phyloP scores from a whole-genome alignment of 2,797 vertebrate species.

The Acrossocheilus fasciatus region DNA sequence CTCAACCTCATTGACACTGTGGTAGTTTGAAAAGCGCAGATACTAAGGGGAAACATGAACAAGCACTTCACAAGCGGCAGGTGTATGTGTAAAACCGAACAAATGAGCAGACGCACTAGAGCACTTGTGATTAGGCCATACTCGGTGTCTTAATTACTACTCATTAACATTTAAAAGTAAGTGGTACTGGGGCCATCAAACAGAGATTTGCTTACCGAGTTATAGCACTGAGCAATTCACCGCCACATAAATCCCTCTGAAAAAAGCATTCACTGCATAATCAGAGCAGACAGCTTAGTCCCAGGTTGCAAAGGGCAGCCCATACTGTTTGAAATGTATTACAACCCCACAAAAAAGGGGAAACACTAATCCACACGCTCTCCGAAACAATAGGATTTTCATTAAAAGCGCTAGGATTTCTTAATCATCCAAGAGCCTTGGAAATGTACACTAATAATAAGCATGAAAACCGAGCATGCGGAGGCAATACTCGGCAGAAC shows the following conservation, averaged over 20 bases:
- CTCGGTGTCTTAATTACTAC: slow-evolving; percentile 79
- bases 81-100: slow-evolving; percentile 66
- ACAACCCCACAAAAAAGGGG: slow-evolving; percentile 23
- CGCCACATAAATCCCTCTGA: slow-evolving; percentile 30
- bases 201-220: slow-evolving; percentile 68
- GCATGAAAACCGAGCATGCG: background rate
- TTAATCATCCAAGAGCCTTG: slow-evolving; percentile 30
- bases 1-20: slow-evolving; percentile 29
- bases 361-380: slow-evolving; percentile 38
- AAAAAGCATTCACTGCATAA: slow-evolving; percentile 40
- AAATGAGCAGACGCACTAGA: slow-evolving; percentile 76
- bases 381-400: slow-evolving; percentile 28
- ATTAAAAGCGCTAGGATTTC: slow-evolving; percentile 23
- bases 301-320: slow-evolving; percentile 23
- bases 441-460: slow-evolving; percentile 43
- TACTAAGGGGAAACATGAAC: slow-evolving; percentile 24
- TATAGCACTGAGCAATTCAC: slow-evolving; percentile 25
- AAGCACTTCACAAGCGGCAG: slow-evolving; percentile 28
- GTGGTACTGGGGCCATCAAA: slow-evolving; percentile 64
- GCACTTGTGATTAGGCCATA: slow-evolving; percentile 78
- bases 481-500: background rate
- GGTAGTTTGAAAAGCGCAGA: slow-evolving; percentile 31
- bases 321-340: slow-evolving; percentile 15
- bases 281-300: slow-evolving; percentile 37
- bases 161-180: slow-evolving; percentile 81